phyloP scores from a whole-genome alignment of 2,888 invertebrate species.

The Hemistola chrysoprasaria region DNA sequence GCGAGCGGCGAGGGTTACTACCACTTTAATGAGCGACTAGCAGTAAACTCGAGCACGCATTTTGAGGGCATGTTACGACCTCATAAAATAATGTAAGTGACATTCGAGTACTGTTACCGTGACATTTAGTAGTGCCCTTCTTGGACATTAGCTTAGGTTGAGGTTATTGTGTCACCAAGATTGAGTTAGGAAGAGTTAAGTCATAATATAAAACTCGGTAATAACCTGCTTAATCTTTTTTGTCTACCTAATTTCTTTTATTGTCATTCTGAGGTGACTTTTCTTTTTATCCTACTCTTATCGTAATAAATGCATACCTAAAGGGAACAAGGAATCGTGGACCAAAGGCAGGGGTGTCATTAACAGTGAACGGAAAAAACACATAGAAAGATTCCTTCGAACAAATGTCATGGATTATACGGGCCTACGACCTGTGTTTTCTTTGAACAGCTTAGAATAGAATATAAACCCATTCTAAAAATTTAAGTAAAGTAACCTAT shows the following conservation, averaged over 20 bases:
- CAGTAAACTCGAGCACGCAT: slow-evolving; percentile 47
- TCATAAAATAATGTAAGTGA: slow-evolving; percentile 65
- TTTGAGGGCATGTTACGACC: slow-evolving; percentile 50
- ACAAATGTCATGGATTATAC: no score
- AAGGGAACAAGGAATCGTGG: no score
- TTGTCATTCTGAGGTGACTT: no score
- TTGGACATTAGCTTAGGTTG: slow-evolving; percentile 30
- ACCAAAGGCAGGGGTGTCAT: no score
- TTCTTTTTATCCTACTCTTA: no score
- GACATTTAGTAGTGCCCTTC: slow-evolving; percentile 60
- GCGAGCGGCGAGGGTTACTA: slow-evolving; percentile 17
- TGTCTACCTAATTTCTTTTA: background rate
- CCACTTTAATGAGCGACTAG: slow-evolving; percentile 42
- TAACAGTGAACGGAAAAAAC: no score
- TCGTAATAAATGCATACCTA: no score
- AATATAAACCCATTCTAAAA: no score
- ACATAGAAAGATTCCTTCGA: no score
- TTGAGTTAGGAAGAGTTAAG: slow-evolving; percentile 18
- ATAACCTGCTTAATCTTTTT: background rate
- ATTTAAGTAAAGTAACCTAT: no score
- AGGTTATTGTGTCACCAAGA: slow-evolving; percentile 27
- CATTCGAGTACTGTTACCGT: slow-evolving; percentile 50
- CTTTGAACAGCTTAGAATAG: no score
- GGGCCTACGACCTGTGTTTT: no score
- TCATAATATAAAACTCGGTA: slow-evolving; percentile 5